Evolutionary conservation across 2,797 vertebrate genomes (phyloP).

Genomic region (Megalops cyprinoides): DNA sequence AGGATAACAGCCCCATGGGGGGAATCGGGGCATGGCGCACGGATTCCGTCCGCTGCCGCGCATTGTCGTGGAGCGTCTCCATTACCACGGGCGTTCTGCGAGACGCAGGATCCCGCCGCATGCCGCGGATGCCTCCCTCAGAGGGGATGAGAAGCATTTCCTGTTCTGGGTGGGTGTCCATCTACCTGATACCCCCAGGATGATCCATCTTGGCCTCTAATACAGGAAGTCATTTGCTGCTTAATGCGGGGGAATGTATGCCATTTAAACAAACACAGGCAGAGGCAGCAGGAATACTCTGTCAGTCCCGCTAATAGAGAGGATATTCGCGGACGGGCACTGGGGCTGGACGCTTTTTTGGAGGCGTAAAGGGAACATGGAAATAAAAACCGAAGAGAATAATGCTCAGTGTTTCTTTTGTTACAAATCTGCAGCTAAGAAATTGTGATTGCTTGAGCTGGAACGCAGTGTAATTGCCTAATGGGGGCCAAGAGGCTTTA

Average conservation of each 20-base stretch:
- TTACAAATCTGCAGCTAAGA: slow-evolving; percentile 22
- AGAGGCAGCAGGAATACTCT: neutral
- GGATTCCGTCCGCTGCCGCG: slow-evolving; percentile 14
- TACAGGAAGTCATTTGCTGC: slow-evolving; percentile 37
- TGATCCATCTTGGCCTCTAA: slow-evolving; percentile 27
- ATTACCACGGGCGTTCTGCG: slow-evolving; percentile 21
- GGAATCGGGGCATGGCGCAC: neutral
- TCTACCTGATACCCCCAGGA: slow-evolving; percentile 31
- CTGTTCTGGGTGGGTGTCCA: slow-evolving; percentile 38
- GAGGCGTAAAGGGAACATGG: neutral
- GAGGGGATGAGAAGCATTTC: slow-evolving; percentile 31
- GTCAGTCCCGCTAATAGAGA: slow-evolving; percentile 17
- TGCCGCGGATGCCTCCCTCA: slow-evolving; percentile 38
- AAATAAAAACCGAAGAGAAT: neutral
- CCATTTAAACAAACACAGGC: slow-evolving; percentile 20
- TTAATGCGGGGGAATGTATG: slow-evolving; percentile 33
- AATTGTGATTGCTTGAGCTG: slow-evolving; percentile 39
- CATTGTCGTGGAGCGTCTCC: slow-evolving; percentile 39
- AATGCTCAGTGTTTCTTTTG: neutral
- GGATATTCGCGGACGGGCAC: slow-evolving; percentile 1
- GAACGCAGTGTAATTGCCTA: slow-evolving; percentile 62
- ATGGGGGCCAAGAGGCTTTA: slow-evolving; percentile 69
- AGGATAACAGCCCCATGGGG: neutral
- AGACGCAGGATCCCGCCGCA: slow-evolving; percentile 29
- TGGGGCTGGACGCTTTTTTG: neutral